Conservation (phyloP, 2,797 vertebrate genomes). For the Gymnoscopelus microlampas region DNA sequence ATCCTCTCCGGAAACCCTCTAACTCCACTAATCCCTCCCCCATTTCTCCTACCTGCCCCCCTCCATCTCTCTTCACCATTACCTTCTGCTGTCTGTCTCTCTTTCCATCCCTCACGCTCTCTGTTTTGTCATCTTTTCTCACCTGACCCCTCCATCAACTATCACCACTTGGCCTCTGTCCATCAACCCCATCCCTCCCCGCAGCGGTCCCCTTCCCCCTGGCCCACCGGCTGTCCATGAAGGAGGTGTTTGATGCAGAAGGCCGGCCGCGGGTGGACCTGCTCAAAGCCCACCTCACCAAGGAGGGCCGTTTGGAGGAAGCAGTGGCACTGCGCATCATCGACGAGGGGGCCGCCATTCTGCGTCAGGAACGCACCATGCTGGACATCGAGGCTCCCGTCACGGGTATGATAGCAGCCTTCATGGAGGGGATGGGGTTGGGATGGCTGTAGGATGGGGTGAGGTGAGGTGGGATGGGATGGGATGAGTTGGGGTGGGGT, state of each 20-base stretch:
- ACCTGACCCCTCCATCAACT: no score
- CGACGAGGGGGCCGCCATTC: constrained; percentile 84
- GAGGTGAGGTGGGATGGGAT: background rate
- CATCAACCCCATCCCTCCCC: background rate
- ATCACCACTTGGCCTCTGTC: background rate
- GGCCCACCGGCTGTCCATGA: constrained; percentile 86
- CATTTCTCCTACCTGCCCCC: constrained; percentile 28
- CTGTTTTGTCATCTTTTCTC: background rate
- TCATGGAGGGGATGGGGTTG: background rate
- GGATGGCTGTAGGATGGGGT: background rate
- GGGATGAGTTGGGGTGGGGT: background rate
- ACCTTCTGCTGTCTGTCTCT: constrained; percentile 1
- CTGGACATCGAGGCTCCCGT: constrained; percentile 88
- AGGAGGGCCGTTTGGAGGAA: constrained; percentile 87
- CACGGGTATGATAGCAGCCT: constrained; percentile 71
- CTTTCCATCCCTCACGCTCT: background rate
- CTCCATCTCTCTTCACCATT: background rate
- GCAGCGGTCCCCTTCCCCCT: constrained; percentile 86
- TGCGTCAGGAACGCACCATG: constrained; percentile 87
- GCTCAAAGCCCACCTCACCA: constrained; percentile 87
- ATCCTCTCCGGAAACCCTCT: constrained; percentile 4
- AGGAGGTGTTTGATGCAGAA: constrained; percentile 87
- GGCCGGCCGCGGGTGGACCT: constrained; percentile 85
- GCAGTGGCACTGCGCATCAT: constrained; percentile 85
- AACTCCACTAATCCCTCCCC: background rate